These are phyloP conservation scores for Drosophila quadrilineata DNA, from an alignment of 1,140 invertebrate species.

Conservation along the genomic window DNA sequence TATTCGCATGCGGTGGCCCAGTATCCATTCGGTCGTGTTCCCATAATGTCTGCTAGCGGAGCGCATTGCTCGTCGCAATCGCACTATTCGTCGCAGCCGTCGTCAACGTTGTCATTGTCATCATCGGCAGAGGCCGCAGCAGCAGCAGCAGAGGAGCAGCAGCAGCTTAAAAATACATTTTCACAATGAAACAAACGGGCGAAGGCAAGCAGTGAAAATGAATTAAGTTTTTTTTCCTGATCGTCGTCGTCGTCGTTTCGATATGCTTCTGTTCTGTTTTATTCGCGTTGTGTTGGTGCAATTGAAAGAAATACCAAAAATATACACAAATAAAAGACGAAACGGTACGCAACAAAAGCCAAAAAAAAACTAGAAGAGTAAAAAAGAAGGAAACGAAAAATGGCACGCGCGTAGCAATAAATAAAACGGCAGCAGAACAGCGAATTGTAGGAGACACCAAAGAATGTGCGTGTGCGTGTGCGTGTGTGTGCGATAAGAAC, in stretches of 20 bases:
- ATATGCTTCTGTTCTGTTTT: too few species aligned
- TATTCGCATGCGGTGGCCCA: conserved; percentile 71
- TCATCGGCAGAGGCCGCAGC: conserved; percentile 46
- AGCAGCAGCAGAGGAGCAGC: conserved; percentile 27
- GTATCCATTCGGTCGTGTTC: conserved; percentile 81
- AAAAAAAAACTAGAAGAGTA: too few species aligned
- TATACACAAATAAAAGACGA: conserved; percentile 54
- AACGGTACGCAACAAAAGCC: too few species aligned
- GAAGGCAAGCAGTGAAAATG: conserved; percentile 61
- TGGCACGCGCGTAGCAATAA: conserved; percentile 70
- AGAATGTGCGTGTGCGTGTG: conserved; percentile 18
- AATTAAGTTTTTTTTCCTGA: conserved; percentile 41
- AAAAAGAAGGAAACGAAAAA: conserved; percentile 46
- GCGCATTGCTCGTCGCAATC: conserved; percentile 64
- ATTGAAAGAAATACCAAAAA: conserved; percentile 33
- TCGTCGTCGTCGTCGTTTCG: too few species aligned
- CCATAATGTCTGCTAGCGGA: conserved; percentile 80
- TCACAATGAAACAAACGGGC: conserved; percentile 74
- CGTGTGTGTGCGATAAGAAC: conserved; percentile 32
- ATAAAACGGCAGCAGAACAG: conserved; percentile 40
- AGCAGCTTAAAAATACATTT: conserved; percentile 79
- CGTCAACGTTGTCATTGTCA: conserved; percentile 77
- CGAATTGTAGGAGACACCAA: conserved; percentile 26
- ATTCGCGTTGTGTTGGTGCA: conserved; percentile 13
- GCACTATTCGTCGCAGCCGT: conserved; percentile 66